Evolutionary conservation across 1,140 invertebrate species (phyloP), one percentile per base, ranked within the genome.

Genomic region (Brevipalpus yothersi): DNA sequence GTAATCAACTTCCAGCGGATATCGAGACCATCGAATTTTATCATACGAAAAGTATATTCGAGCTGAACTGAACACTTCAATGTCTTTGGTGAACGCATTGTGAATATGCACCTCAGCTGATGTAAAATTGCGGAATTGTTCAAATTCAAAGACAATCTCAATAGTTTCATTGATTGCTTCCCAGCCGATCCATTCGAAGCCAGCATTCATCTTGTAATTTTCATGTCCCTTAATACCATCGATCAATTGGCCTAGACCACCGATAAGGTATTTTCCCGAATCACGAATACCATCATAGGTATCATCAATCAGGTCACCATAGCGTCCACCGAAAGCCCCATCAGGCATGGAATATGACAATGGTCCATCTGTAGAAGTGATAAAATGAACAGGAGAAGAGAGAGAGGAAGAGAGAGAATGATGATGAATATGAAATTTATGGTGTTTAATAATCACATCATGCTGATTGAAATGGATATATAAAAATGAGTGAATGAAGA

Each of bases 181-280:
- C 88, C 89, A 93, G 0, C 88, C 88, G 10, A 93, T 83, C 89
- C 89, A 93, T 45, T 82, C 81, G 53, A 80, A 81, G 41, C 83
- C 84, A 75, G 75, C 77, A 69, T 83, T 81, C n/a, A 77, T 71
- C 64, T 80, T 77, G 69, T 84, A 86, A 69, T 86, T 81, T 61
- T 83, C 80, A n/a, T 79, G 77, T 51, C 86, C 86, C 63, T 75
- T 76, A 63, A 79, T 77, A 11, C 89, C 88, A 70, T 93, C 87
- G 17, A 81, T 82, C 58, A 94, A 75, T 68, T 87, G 83, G n/a
- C 90, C 90, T 3, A 93, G 72, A 19, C 89, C 89, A 53, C 80
- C 77, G 15, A 76, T 72, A 58, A 89, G 76, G 62, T 81, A 70
- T 66, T 78, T 75, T 21, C 73, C 78, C 64, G 80, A 77, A 75